These are phyloP conservation scores for Dorcus parallelipipedus DNA, from an alignment of 2,888 invertebrate species.

Conservation along the genomic window DNA sequence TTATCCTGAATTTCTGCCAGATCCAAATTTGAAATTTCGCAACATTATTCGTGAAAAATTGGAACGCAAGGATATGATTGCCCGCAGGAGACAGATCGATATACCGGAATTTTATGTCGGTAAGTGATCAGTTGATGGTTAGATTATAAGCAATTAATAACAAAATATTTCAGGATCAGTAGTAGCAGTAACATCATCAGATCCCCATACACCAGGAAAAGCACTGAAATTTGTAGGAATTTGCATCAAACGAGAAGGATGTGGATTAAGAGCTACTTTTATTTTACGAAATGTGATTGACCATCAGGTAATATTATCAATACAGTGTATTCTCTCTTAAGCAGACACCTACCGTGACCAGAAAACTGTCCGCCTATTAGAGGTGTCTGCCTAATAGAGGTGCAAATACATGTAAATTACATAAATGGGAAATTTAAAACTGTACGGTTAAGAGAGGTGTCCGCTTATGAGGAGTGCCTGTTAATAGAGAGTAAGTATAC, in stretches of 20 bases:
- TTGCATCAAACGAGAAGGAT: slow-evolving; percentile 81
- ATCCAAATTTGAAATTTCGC: slow-evolving; percentile 73
- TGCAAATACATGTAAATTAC: too few relatives aligned
- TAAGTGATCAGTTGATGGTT: slow-evolving; percentile 45
- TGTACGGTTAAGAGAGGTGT: too few relatives aligned
- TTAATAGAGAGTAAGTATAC: too few relatives aligned
- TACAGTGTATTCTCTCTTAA: too few relatives aligned
- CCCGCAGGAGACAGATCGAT: slow-evolving; percentile 73
- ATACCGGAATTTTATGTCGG: slow-evolving; percentile 99
- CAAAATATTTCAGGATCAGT: slow-evolving; percentile 66
- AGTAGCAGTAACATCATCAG: slow-evolving; percentile 82
- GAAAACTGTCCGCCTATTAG: too few relatives aligned
- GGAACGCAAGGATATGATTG: slow-evolving; percentile 90
- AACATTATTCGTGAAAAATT: slow-evolving; percentile 82
- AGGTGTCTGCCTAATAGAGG: too few relatives aligned
- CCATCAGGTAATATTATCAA: slow-evolving; percentile 55
- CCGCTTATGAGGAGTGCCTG: too few relatives aligned
- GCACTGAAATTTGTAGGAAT: slow-evolving; percentile 87
- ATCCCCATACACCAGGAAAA: slow-evolving; percentile 81
- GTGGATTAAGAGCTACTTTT: slow-evolving; percentile 82
- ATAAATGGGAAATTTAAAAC: too few relatives aligned
- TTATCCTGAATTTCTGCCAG: slow-evolving; percentile 92
- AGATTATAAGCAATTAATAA: background rate
- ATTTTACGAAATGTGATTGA: slow-evolving; percentile 91
- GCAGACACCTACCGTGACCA: too few relatives aligned